phyloP scores from a whole-genome alignment of 2,113 vertebrate species.

The Hippolais icterina region DNA sequence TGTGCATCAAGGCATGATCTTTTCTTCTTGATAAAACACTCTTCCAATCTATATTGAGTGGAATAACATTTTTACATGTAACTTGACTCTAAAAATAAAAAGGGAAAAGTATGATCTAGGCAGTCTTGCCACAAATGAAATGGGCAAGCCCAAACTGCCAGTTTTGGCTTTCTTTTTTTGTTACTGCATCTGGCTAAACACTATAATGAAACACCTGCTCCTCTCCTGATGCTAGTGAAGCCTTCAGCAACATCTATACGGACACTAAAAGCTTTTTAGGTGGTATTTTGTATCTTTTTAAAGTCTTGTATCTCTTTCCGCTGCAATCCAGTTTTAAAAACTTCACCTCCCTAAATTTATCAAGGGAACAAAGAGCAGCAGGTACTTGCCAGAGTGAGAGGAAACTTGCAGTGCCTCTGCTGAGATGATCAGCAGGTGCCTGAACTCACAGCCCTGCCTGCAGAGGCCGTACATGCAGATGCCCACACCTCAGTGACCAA shows the following conservation, averaged over 20 bases:
- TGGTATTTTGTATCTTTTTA: background rate
- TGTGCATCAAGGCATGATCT: background rate
- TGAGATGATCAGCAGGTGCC: background rate
- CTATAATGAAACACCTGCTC: background rate
- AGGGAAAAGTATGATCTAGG: background rate
- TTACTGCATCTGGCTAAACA: background rate
- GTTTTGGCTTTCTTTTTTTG: background rate
- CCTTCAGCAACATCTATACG: background rate
- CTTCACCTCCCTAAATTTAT: background rate
- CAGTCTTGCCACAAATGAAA: background rate
- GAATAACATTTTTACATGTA: background rate
- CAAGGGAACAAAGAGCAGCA: background rate
- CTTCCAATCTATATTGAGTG: background rate
- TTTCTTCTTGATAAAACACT: background rate
- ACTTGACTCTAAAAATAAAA: background rate
- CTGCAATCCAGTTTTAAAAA: background rate
- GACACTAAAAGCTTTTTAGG: background rate
- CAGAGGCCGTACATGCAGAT: background rate
- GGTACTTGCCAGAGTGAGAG: background rate
- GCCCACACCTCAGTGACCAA: background rate
- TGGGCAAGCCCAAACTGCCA: background rate
- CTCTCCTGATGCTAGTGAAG: background rate
- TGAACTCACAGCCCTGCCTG: background rate
- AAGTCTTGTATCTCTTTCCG: background rate
- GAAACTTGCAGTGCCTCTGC: background rate